phyloP scores from a whole-genome alignment of 2,113 vertebrate genomes.

The Zapus hudsonius region DNA sequence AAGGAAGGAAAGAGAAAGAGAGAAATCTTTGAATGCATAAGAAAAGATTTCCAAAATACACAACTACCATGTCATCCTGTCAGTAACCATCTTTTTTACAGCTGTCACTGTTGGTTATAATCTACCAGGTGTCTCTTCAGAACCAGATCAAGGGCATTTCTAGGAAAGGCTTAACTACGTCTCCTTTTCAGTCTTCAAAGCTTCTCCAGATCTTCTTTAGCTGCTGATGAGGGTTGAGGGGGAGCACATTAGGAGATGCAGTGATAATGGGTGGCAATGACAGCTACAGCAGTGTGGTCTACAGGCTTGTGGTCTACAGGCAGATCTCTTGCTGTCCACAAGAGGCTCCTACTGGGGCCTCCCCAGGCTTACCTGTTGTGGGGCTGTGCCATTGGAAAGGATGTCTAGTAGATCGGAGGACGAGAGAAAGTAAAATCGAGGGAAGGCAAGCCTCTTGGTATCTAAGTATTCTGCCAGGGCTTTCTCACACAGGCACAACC shows the following conservation, averaged over 20 bases:
- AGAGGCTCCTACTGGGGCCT: background rate
- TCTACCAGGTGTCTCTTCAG: background rate
- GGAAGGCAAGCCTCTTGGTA: slow-evolving; percentile 95
- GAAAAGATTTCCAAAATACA: background rate
- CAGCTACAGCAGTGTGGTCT: background rate
- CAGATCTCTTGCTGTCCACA: background rate
- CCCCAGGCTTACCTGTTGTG: slow-evolving; percentile 85
- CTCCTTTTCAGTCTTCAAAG: background rate
- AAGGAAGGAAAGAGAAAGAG: background rate
- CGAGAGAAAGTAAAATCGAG: slow-evolving; percentile 97
- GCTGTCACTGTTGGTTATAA: background rate
- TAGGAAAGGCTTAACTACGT: background rate
- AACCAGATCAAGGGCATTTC: background rate
- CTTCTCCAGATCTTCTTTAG: background rate
- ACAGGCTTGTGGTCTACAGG: background rate
- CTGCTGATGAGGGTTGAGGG: no score
- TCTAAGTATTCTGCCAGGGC: slow-evolving; percentile 96
- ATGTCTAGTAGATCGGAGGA: slow-evolving; percentile 97
- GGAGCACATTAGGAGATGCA: background rate
- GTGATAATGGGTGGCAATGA: background rate
- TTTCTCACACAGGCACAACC: slow-evolving; percentile 95
- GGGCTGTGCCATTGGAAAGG: slow-evolving; percentile 95
- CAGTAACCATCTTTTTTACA: background rate
- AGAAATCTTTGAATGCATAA: background rate
- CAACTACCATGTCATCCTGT: background rate